These are phyloP conservation scores for Apaloderma vittatum DNA, from an alignment of 2,113 vertebrate species.

Conservation along the genomic window DNA sequence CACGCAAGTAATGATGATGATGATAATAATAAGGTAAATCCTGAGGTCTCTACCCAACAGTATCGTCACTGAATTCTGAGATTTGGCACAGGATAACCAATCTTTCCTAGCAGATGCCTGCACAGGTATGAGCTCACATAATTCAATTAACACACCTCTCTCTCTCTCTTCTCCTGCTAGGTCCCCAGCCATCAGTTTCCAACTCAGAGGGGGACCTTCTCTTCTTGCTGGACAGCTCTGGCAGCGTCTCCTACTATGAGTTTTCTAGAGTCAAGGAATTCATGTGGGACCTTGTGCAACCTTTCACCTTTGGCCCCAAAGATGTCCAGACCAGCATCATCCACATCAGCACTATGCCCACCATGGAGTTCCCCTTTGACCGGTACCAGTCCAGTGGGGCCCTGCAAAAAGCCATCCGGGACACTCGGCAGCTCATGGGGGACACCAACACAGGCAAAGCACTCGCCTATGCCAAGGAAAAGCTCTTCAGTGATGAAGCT, in stretches of 20 bases:
- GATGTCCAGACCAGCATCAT: conserved; percentile 89
- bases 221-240: conserved; percentile 93
- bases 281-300: conserved; percentile 87
- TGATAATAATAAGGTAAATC: neutral
- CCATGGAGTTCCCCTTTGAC: conserved; percentile 89
- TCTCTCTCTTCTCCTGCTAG: conserved; percentile 27
- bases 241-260: conserved; percentile 93
- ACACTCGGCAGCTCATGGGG: conserved; percentile 84
- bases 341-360: conserved; percentile 89
- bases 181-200: neutral
- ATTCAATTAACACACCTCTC: fast-evolving
- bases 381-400: conserved; percentile 53
- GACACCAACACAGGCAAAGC: conserved; percentile 94
- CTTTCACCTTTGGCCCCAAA: conserved; percentile 85
- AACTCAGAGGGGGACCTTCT: conserved; percentile 88
- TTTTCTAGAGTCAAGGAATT: conserved; percentile 89
- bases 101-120: neutral
- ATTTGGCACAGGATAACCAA: neutral
- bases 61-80: neutral
- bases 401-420: conserved; percentile 79
- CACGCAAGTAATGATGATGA: neutral
- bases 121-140: neutral
- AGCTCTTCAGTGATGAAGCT: conserved; percentile 72
- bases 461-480: conserved; percentile 80
- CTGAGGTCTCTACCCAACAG: neutral